Evolutionary conservation across 2,797 vertebrate genomes (phyloP).

Genomic region (Mastacembelus armatus): DNA sequence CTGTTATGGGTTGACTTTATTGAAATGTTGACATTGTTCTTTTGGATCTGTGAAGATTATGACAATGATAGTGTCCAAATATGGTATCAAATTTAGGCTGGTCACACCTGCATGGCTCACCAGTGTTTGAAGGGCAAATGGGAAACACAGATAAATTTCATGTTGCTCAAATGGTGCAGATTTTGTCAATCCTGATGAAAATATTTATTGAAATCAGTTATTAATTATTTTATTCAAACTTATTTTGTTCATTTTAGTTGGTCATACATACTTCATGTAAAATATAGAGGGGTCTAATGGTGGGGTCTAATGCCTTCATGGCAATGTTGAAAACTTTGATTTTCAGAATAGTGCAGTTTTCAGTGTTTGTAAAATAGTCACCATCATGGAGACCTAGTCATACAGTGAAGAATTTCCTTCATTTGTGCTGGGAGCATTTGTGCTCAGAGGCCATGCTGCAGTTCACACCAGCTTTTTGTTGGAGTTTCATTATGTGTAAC

Average conservation of each 20-base stretch:
- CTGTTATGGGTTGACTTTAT: slow-evolving; percentile 42
- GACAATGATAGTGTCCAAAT: slow-evolving; percentile 11
- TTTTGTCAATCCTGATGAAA: background rate
- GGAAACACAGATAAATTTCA: background rate
- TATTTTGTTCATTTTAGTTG: no score
- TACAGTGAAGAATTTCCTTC: slow-evolving; percentile 79
- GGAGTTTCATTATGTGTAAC: slow-evolving; percentile 49
- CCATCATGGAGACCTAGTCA: slow-evolving; percentile 65
- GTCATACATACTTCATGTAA: no score
- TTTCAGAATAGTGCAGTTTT: slow-evolving; percentile 59
- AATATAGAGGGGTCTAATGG: background rate
- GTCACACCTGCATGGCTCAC: slow-evolving; percentile 18
- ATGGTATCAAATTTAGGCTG: background rate
- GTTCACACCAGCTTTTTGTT: slow-evolving; percentile 76
- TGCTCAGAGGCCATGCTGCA: slow-evolving; percentile 46
- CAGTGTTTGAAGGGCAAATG: background rate
- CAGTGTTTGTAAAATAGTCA: slow-evolving; percentile 32
- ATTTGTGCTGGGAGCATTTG: slow-evolving; percentile 71
- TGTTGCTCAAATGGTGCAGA: background rate
- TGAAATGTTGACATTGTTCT: slow-evolving; percentile 28
- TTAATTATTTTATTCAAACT: background rate
- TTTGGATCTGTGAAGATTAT: slow-evolving; percentile 10
- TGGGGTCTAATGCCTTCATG: no score
- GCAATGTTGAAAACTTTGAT: no score
- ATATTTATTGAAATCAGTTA: background rate